Percentiles rank a stretch among this genome's conserved stretches.
phyloP scores from a whole-genome alignment of 2,113 vertebrate species.

The Chaetorhynchus papuensis region DNA sequence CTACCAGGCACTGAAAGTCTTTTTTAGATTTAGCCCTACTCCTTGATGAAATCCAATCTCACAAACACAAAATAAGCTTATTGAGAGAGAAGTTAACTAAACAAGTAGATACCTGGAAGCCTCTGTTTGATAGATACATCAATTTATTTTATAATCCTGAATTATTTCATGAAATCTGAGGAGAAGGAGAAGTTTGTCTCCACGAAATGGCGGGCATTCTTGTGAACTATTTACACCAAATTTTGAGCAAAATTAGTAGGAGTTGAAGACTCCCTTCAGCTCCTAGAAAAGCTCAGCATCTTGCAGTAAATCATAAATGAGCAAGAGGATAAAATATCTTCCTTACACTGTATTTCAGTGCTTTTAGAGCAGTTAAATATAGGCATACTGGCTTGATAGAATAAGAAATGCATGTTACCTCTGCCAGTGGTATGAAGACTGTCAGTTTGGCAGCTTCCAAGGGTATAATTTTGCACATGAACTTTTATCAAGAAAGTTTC shows the following conservation, averaged over 20 bases:
- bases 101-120: background rate
- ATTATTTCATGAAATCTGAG: background rate
- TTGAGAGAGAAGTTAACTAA: background rate
- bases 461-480: slow-evolving; percentile 2
- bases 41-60: background rate
- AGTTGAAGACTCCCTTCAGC: background rate
- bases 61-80: background rate
- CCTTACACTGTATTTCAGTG: background rate
- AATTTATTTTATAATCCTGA: background rate
- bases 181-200: background rate
- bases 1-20: background rate
- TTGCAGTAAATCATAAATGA: slow-evolving; percentile 30
- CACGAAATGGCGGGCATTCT: background rate
- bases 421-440: slow-evolving; percentile 29
- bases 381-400: background rate
- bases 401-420: background rate
- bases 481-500: slow-evolving; percentile 30
- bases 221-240: background rate
- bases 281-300: slow-evolving; percentile 15
- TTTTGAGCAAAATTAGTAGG: slow-evolving; percentile 9
- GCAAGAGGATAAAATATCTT: slow-evolving; percentile 44
- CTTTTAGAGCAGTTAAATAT: slow-evolving; percentile 30
- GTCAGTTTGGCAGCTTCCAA: slow-evolving; percentile 20
- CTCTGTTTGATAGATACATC: background rate
- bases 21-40: background rate